Conservation (phyloP, 2,113 vertebrate species). For the Elephantulus edwardii region DNA sequence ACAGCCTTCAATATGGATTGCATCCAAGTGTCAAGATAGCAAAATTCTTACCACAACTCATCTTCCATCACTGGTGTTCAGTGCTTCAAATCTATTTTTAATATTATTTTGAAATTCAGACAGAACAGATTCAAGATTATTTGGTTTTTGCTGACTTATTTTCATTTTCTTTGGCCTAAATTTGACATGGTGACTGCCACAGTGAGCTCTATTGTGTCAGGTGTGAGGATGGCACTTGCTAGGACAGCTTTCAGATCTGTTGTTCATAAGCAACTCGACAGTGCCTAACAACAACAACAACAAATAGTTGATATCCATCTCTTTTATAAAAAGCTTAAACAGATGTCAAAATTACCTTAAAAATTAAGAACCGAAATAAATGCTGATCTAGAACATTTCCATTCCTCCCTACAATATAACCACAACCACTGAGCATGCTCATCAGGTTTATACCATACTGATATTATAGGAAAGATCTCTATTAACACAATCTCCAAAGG, state of each 20-base stretch:
- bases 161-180: too few species aligned
- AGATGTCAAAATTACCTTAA: conserved; percentile 12
- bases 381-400: conserved; percentile 19
- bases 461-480: background rate
- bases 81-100: too few species aligned
- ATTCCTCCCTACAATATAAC: background rate
- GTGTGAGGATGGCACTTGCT: background rate
- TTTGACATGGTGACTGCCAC: background rate
- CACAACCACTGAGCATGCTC: background rate
- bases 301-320: background rate
- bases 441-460: background rate
- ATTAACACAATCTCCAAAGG: background rate
- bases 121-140: too few species aligned
- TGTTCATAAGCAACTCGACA: too few species aligned
- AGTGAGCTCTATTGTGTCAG: background rate
- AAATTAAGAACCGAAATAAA: conserved; percentile 31
- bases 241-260: too few species aligned
- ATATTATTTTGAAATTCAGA: too few species aligned
- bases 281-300: too few species aligned
- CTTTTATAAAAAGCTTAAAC: background rate
- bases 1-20: too few species aligned
- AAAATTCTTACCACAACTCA: too few species aligned
- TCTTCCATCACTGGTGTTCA: too few species aligned
- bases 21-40: too few species aligned
- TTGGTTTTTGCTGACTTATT: too few species aligned